Conservation (phyloP, 2,797 vertebrate genomes). For the Sebastes vulpes region DNA sequence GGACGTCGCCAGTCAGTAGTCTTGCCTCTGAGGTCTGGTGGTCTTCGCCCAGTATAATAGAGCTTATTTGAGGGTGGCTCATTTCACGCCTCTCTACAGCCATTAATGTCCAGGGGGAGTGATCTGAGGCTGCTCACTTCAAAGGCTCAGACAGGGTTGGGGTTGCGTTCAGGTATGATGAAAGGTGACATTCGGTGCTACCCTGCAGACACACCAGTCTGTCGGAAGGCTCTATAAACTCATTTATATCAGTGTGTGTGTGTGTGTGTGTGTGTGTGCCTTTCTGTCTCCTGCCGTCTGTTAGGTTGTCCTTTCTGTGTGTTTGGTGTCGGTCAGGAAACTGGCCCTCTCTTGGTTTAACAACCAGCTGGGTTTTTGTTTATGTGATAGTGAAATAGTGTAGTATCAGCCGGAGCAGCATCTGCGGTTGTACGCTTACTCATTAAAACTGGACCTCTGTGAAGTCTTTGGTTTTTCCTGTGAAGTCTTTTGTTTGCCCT, state of each 20-base stretch:
- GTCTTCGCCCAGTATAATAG: conserved; percentile 65
- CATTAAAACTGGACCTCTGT: conserved; percentile 50
- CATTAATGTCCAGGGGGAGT: conserved; percentile 66
- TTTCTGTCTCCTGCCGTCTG: conserved; percentile 8
- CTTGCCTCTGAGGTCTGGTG: conserved; percentile 43
- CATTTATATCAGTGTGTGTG: not conserved
- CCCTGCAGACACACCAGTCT: conserved; percentile 55
- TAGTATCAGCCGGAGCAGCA: conserved; percentile 6
- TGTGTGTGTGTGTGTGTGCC: not conserved
- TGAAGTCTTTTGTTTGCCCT: conserved; percentile 1
- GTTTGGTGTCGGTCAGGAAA: not conserved
- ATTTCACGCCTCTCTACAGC: conserved; percentile 73
- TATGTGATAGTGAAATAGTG: not conserved
- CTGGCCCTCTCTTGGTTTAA: conserved; percentile 10
- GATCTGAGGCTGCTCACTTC: conserved; percentile 77
- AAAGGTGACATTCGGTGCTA: conserved; percentile 68
- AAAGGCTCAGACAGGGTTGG: conserved; percentile 63
- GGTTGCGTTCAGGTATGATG: conserved; percentile 66
- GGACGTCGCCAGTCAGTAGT: conserved; percentile 31
- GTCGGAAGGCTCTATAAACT: conserved; percentile 33
- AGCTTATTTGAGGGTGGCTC: conserved; percentile 68
- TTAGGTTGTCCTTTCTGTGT: conserved; percentile 12
- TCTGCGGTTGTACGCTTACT: not conserved
- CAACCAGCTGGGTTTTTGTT: conserved; percentile 38
- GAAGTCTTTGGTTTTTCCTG: conserved; percentile 20